Evolutionary conservation across 2,113 vertebrate species (phyloP), one percentile per base, ranked within the genome.

Genomic region (Tonatia bakeri): DNA sequence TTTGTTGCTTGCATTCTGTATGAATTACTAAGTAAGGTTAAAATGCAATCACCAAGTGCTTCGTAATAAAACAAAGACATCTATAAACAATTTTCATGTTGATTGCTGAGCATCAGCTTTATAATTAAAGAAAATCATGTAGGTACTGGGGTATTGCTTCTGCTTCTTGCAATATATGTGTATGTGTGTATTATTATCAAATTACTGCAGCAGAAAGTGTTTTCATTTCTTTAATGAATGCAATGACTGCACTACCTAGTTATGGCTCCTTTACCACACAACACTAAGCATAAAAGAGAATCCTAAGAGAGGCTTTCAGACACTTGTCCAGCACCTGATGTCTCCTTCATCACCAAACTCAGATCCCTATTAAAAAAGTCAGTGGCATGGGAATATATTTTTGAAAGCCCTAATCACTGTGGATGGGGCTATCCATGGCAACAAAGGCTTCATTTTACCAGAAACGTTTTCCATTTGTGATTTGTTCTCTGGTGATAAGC

Each of bases 91-190:
- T 83, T 88, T 19, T 91, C 82, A 75, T n/a, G 81, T 76, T 97
- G 95, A 94, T 94, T 94, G 82, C 88, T 96, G 91, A 97, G 69
- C 90, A 94, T 91, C 94, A 97, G 77, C 95, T 97, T 98, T 89
- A 96, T 85, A 97, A 97, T 86, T 98, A 96, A 97, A 97, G 97
- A 97, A 97, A 97, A 95, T 64, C 59, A 86, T 52, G 38, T 54
- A 96, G 45, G 76, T 65, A 89, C 43, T 72, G 5, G 10, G 15
- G 20, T 89, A 19, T 92, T 95, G 17, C 47, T 96, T 40, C 56
- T 94, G 81, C 12, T 92, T 70, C 73, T 86, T 94, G 15, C 52
- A 92, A 86, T 56, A 24, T 56, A 24, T 56, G 54, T 59, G 56
- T 59, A 26, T 59, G 56, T 24, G 54, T 59, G 56, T 59, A 26